A percentile compares a stretch with the other conserved stretches of the same genome.
These are phyloP conservation scores for Drosophila busckii DNA, from an alignment of 1,140 invertebrate species.

Conservation along the genomic window DNA sequence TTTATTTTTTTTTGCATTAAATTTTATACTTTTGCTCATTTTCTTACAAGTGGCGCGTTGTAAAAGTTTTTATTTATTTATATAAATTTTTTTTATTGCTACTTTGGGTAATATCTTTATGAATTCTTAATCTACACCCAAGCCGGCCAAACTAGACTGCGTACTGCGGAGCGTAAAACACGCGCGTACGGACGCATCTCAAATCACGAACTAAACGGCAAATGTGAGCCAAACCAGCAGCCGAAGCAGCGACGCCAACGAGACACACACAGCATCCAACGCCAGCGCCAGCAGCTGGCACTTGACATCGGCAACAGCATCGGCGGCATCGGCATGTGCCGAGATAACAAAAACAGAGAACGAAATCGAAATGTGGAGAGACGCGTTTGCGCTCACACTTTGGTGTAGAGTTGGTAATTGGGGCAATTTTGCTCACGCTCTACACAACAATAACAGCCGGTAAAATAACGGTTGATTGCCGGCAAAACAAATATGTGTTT, in stretches of 20 bases:
- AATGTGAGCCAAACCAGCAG: slow-evolving; percentile 37
- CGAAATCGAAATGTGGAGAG: slow-evolving; percentile 37
- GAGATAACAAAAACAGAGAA: slow-evolving; percentile 75
- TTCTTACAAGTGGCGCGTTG: not conserved
- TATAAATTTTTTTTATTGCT: slow-evolving; percentile 1
- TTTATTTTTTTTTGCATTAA: not conserved
- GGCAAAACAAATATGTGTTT: slow-evolving; percentile 51
- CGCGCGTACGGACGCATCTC: slow-evolving; percentile 72
- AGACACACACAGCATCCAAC: slow-evolving; percentile 25
- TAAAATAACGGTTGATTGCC: slow-evolving; percentile 45
- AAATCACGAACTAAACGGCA: slow-evolving; percentile 77
- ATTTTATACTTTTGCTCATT: not conserved
- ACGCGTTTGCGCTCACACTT: slow-evolving; percentile 2
- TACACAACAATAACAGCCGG: slow-evolving; percentile 47
- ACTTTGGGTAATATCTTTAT: slow-evolving; percentile 8
- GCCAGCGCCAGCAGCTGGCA: slow-evolving; percentile 35
- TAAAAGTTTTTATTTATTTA: not conserved
- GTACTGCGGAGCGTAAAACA: slow-evolving; percentile 53
- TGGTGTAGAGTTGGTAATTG: slow-evolving; percentile 45
- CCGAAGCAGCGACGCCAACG: slow-evolving; percentile 26
- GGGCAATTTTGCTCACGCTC: slow-evolving; percentile 18
- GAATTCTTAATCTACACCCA: slow-evolving; percentile 18
- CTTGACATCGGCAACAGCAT: slow-evolving; percentile 18
- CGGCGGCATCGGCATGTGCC: slow-evolving; percentile 41
- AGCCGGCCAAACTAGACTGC: slow-evolving; percentile 34